Conservation (phyloP, 2,888 invertebrate species). For the Tolmerus cingulatus region DNA sequence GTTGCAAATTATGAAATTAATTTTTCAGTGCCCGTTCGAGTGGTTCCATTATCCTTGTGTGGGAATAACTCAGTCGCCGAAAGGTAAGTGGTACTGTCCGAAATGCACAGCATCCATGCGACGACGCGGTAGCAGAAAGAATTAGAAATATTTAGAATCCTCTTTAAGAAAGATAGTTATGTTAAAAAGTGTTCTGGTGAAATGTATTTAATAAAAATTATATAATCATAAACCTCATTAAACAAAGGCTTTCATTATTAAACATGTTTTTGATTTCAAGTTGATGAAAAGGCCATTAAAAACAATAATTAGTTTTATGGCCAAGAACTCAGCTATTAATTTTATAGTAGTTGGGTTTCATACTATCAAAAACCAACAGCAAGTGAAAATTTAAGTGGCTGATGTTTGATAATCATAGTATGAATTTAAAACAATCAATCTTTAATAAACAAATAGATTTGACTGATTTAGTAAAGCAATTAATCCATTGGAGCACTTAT, state of each 20-base stretch:
- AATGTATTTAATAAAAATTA: not conserved
- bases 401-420: not conserved
- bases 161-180: not conserved
- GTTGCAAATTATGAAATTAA: not conserved
- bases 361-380: too few species aligned
- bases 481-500: too few species aligned
- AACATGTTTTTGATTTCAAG: too few species aligned
- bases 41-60: constrained; percentile 99
- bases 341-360: too few species aligned
- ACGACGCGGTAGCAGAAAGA: constrained; percentile 81
- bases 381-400: too few species aligned
- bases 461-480: too few species aligned
- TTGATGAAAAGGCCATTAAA: too few species aligned
- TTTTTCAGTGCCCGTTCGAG: constrained; percentile 90
- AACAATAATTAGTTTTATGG: too few species aligned
- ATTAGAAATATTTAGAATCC: constrained; percentile 64
- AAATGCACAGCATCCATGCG: constrained; percentile 91
- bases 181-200: not conserved
- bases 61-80: constrained; percentile 93
- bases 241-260: not conserved
- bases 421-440: not conserved
- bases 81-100: constrained; percentile 99
- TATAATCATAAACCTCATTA: not conserved
- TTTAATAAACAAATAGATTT: too few species aligned
- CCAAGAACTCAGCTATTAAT: too few species aligned